These are phyloP conservation scores for Xenentodon cancila DNA, from an alignment of 2,797 vertebrate genomes.

Conservation along the genomic window DNA sequence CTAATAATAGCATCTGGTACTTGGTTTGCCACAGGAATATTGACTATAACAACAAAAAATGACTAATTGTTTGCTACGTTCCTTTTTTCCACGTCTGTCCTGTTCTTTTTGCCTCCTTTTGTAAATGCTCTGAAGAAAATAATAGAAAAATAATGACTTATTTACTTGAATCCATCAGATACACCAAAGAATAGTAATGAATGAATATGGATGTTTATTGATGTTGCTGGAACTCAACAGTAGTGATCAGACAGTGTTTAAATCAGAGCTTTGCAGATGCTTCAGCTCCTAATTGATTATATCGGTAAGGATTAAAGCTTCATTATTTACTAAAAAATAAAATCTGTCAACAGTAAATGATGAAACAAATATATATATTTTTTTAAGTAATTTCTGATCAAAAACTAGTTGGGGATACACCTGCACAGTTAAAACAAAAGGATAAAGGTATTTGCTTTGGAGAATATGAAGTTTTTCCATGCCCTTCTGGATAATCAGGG, in stretches of 20 bases:
- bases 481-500: too few relatives aligned
- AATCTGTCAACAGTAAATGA: background rate
- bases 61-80: background rate
- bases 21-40: conserved; percentile 60
- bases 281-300: conserved; percentile 1
- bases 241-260: conserved; percentile 37
- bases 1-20: conserved; percentile 67
- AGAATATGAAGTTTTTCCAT: background rate
- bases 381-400: background rate
- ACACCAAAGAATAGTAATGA: conserved; percentile 26
- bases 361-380: background rate
- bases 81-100: background rate
- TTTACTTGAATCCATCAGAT: conserved; percentile 13
- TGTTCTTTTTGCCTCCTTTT: background rate
- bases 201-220: conserved; percentile 46
- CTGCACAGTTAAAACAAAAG: background rate
- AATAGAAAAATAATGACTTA: conserved; percentile 18
- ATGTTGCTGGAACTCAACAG: conserved; percentile 34
- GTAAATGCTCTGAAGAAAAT: background rate
- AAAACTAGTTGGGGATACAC: background rate
- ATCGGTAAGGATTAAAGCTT: conserved; percentile 17
- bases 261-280: conserved; percentile 29
- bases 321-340: conserved; percentile 23
- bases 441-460: background rate
- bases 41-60: conserved; percentile 19